Evolutionary conservation across 2,888 invertebrate species (phyloP).

Genomic region (Acanthoscelides obtectus): DNA sequence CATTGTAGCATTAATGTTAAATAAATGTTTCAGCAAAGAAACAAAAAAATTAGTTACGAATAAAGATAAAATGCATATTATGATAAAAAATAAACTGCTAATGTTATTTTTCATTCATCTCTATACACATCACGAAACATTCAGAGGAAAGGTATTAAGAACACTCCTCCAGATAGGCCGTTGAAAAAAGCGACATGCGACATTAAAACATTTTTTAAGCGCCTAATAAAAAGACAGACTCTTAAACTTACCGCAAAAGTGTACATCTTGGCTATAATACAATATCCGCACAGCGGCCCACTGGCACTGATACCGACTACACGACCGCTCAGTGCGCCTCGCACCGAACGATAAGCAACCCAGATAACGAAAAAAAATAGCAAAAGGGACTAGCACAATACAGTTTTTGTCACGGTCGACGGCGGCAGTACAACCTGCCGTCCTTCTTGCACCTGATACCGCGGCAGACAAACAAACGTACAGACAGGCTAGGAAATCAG

Average conservation of each 20-base stretch:
- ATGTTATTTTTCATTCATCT: too few relatives aligned
- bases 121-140: too few relatives aligned
- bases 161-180: too few relatives aligned
- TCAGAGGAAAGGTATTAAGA: too few relatives aligned
- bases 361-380: neutral
- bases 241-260: neutral
- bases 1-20: too few relatives aligned
- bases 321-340: neutral
- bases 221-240: too few relatives aligned
- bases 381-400: neutral
- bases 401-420: neutral
- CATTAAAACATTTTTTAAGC: too few relatives aligned
- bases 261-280: neutral
- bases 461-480: neutral
- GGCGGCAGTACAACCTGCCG: constrained; percentile 31
- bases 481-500: constrained; percentile 31
- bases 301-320: neutral
- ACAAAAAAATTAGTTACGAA: too few relatives aligned
- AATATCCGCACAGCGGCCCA: neutral
- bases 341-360: neutral
- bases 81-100: too few relatives aligned
- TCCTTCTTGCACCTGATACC: constrained; percentile 27
- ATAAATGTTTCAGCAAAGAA: too few relatives aligned
- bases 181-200: too few relatives aligned
- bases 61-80: too few relatives aligned